Percentiles rank a stretch among this genome's conserved stretches.
Evolutionary conservation across 1,140 invertebrate genomes (phyloP).

Genomic region (Drosophila baimaii): DNA sequence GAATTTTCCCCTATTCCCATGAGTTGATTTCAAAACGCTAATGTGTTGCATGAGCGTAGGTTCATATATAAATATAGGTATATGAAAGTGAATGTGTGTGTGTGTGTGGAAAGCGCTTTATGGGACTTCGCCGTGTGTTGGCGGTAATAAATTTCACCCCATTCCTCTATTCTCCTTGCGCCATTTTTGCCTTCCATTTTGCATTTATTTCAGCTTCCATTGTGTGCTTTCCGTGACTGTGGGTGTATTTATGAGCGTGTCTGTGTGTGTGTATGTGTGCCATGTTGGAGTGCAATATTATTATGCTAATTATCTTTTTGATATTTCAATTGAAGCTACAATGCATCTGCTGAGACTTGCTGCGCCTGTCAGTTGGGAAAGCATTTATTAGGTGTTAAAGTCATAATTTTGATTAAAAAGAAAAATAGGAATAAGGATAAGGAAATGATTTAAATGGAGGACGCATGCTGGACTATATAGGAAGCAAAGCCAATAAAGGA

Average conservation of each 20-base stretch:
- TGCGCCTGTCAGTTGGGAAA: conserved; percentile 1
- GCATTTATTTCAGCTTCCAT: conserved; percentile 57
- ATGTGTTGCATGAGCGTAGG: conserved; percentile 47
- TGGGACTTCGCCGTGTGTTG: conserved; percentile 43
- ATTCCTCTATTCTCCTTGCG: conserved; percentile 14
- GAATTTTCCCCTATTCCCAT: conserved; percentile 5
- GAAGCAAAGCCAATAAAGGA: background rate
- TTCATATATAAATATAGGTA: background rate
- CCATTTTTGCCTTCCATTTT: conserved; percentile 66
- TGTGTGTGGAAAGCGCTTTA: conserved; percentile 57
- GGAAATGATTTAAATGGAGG: background rate
- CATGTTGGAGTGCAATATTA: conserved; percentile 55
- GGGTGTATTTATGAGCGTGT: conserved; percentile 16
- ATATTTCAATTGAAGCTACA: conserved; percentile 70
- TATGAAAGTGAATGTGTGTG: conserved; percentile 19
- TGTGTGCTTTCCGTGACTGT: conserved; percentile 22
- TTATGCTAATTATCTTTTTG: conserved; percentile 75
- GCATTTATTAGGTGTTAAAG: conserved; percentile 12
- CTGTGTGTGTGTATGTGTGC: conserved; percentile 19
- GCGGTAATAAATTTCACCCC: conserved; percentile 67
- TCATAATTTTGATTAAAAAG: conserved; percentile 1
- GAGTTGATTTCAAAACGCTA: conserved; percentile 73
- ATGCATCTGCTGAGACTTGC: conserved; percentile 29
- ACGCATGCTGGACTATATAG: too few species aligned
- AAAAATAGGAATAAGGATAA: background rate